Evolutionary conservation across 1,140 invertebrate genomes (phyloP), one percentile per base, ranked within the genome.

Genomic region (Drosophila pandora): DNA sequence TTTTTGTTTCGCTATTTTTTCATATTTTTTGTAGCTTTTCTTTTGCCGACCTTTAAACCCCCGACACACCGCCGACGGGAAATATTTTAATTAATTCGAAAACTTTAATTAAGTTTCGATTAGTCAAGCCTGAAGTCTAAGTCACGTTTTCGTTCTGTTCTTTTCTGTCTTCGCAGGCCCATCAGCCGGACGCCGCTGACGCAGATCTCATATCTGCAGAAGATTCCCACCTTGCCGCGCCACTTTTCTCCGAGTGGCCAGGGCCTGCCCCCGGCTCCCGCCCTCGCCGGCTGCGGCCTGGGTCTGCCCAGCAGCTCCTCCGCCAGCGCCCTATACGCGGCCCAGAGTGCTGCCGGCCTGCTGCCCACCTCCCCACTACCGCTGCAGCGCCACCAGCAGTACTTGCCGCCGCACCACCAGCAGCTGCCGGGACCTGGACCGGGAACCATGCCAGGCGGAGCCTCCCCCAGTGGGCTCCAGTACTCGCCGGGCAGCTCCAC

Each of bases 321-420:
- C 39, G 90, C 90, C 5, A 79, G 83, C 30, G 90, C 90, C 43
- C 59, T 91, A 41, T 91, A 84, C 48, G 85, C 67, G 6, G 65
- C 79, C 10, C 84, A 89, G 45, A 62, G 73, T 71, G 85, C 76
- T 60, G 71, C 76, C 74, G 71, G 68, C 54, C 57, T 76, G 59
- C 54, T 92, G 83, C 80, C 90, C 80, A 90, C 93, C 78, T 90
- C 92, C 59, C 82, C 92, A 65, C 30, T 93, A 80, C 91, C 91
- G 73, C 32, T 92, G 85, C 75, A 91, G 53, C 85, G 89, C 32
- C 90, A 84, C 50, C 85, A 88, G 55, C 82, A 84, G 53, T 88
- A 71, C 92, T 89, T 91, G 92, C 69, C 93, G 92, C 92, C 93
- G 92, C 92, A 93, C 92, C 87, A 90, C 71, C 93, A 92, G 55